A percentile compares a stretch with the other conserved stretches of the same genome.
Conservation (phyloP, 2,113 vertebrate genomes). For the Stomatorhinus ivindoensis region DNA sequence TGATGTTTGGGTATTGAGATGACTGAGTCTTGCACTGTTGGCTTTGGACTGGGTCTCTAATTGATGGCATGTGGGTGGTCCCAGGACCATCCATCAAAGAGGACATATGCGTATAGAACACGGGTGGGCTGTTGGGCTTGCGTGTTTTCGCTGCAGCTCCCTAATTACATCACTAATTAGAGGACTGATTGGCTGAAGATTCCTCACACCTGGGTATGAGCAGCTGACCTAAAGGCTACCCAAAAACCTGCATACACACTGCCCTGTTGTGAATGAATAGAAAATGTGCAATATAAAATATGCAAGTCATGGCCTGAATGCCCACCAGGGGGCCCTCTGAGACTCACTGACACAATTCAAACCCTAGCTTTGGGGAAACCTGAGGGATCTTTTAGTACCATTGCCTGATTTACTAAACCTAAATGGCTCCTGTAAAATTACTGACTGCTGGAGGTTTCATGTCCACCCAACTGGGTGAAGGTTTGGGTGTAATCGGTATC, state of each 20-base stretch:
- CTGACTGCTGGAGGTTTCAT: neutral
- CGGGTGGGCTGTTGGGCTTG: neutral
- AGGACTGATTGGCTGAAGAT: no score
- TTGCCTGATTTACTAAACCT: neutral
- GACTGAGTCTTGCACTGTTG: neutral
- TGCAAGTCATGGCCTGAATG: neutral
- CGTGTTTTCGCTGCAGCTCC: neutral
- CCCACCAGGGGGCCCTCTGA: neutral
- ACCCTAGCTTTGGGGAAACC: neutral
- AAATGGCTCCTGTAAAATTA: neutral
- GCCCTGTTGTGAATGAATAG: neutral
- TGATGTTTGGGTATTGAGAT: neutral
- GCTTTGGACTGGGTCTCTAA: neutral
- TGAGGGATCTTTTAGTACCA: neutral
- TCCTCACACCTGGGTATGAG: no score
- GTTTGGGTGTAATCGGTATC: neutral
- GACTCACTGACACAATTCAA: neutral
- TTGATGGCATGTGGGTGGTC: neutral
- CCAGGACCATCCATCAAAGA: neutral
- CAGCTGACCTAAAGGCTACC: neutral
- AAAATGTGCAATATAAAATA: neutral
- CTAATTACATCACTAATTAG: no score
- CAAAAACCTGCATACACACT: neutral
- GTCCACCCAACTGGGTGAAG: neutral
- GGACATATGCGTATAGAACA: neutral